Conservation (phyloP, 2,113 vertebrate genomes). For the Syngnathus floridae region DNA sequence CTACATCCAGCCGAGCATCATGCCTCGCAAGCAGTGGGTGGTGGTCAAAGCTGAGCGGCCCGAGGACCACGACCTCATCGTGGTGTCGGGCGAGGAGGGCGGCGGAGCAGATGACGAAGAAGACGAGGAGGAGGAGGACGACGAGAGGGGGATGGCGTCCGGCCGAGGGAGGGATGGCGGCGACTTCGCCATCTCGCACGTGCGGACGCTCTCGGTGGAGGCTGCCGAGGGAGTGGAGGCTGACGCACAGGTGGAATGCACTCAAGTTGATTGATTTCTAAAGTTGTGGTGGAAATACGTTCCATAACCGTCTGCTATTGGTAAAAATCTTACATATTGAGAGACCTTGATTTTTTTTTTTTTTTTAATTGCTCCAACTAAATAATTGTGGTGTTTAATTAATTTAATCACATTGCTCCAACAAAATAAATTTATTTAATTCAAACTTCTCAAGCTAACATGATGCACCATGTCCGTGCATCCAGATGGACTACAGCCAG, state of each 20-base stretch:
- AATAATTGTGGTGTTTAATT: too few species aligned
- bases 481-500: slow-evolving; percentile 76
- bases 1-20: slow-evolving; percentile 76
- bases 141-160: slow-evolving; percentile 35
- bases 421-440: too few species aligned
- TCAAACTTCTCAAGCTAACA: too few species aligned
- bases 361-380: too few species aligned
- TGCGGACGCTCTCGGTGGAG: slow-evolving; percentile 76
- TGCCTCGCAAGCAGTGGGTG: slow-evolving; percentile 86
- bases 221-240: slow-evolving; percentile 53
- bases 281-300: too few species aligned
- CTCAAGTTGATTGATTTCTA: background rate
- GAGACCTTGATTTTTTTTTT: too few species aligned
- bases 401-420: too few species aligned
- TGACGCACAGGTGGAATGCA: slow-evolving; percentile 64
- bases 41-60: slow-evolving; percentile 79
- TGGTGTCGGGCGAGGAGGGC: slow-evolving; percentile 80
- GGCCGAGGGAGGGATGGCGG: background rate
- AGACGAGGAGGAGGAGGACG: slow-evolving; percentile 65
- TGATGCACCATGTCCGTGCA: background rate
- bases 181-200: slow-evolving; percentile 55
- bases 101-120: slow-evolving; percentile 82
- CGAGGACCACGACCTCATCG: slow-evolving; percentile 82
- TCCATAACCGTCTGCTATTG: too few species aligned
- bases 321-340: too few species aligned